These are phyloP conservation scores for Lampris incognitus DNA, from an alignment of 2,113 vertebrate genomes.

Conservation along the genomic window DNA sequence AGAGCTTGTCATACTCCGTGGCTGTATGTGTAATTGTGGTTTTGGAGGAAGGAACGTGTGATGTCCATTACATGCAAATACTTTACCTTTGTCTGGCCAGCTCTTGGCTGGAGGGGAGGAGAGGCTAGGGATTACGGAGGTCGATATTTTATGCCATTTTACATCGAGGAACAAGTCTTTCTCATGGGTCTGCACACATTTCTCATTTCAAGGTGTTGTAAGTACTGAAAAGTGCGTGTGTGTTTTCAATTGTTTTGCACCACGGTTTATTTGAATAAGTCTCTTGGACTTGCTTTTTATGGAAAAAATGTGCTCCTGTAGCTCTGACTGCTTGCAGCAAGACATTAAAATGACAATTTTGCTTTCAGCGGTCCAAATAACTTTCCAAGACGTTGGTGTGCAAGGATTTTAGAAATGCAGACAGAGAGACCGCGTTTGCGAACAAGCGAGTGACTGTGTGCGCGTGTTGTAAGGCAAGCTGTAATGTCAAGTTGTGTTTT, in stretches of 20 bases:
- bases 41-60: constrained; percentile 66
- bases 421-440: not conserved
- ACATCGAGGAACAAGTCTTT: constrained; percentile 22
- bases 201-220: not conserved
- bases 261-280: too few species aligned
- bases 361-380: too few species aligned
- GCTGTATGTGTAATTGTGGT: constrained; percentile 60
- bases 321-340: too few species aligned
- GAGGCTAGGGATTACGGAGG: not conserved
- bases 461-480: not conserved
- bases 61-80: constrained; percentile 62
- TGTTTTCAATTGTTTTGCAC: not conserved
- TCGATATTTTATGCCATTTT: too few species aligned
- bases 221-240: too few species aligned
- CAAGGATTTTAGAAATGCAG: too few species aligned
- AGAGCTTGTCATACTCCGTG: constrained; percentile 44
- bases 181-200: constrained; percentile 24
- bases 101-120: not conserved
- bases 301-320: too few species aligned
- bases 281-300: too few species aligned
- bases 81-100: constrained; percentile 29
- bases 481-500: not conserved
- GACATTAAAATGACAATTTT: too few species aligned
- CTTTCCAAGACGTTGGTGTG: too few species aligned
- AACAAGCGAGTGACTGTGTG: not conserved